Conservation (phyloP, 37 sponge, comb jelly and placozoan genomes). For the Theonella swinhoei region DNA sequence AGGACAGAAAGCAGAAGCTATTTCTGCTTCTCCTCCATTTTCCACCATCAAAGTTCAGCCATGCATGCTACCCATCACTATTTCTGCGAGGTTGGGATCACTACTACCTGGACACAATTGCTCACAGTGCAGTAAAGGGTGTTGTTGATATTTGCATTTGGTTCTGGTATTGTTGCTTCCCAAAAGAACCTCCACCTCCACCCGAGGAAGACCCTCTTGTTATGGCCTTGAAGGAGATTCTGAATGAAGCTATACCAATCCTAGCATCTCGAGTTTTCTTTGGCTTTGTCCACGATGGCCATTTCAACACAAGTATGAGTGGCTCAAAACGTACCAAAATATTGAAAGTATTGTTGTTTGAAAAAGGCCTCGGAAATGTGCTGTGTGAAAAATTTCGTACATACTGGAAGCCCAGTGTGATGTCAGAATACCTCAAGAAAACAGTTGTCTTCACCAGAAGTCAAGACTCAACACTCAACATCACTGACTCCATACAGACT, state of each 20-base stretch:
- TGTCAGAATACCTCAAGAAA: conserved; percentile 73
- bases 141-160: conserved; percentile 56
- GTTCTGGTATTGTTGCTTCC: conserved; percentile 55
- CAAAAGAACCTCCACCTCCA: neutral
- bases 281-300: conserved; percentile 6
- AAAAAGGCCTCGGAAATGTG: conserved; percentile 59
- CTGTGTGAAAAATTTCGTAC: conserved; percentile 66
- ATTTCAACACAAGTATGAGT: conserved; percentile 51
- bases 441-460: conserved; percentile 55
- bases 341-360: conserved; percentile 42
- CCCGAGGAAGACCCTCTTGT: conserved; percentile 3
- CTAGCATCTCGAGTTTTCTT: conserved; percentile 59
- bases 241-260: conserved; percentile 54
- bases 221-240: conserved; percentile 25
- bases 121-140: conserved; percentile 24
- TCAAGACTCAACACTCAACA: conserved; percentile 68
- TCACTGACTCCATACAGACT: conserved; percentile 74
- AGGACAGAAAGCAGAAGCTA: conserved; percentile 43
- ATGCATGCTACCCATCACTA: conserved; percentile 77
- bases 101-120: conserved; percentile 81
- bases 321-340: conserved; percentile 14
- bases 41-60: conserved; percentile 59
- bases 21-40: conserved; percentile 89
- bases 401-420: conserved; percentile 80
- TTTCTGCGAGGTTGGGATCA: conserved; percentile 92